phyloP scores from a whole-genome alignment of 2,113 vertebrate genomes.

The Monarcha castaneiventris region DNA sequence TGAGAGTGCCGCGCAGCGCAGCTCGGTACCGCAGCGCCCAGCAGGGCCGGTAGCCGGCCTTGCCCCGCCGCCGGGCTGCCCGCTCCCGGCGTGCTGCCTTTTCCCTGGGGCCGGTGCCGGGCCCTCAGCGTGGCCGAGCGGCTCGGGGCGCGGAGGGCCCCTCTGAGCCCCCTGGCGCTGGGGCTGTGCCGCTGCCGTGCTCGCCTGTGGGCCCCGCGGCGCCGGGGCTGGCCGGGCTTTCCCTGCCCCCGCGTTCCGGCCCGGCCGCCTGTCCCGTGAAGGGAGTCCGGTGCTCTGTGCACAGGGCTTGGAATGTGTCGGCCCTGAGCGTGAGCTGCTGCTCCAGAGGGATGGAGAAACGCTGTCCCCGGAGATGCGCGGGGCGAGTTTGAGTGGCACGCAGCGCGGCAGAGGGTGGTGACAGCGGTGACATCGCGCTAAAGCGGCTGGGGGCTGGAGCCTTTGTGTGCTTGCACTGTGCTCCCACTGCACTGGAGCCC shows the following conservation, averaged over 20 bases:
- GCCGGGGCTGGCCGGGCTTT: accelerated
- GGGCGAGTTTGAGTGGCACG: background rate
- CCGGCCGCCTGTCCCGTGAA: accelerated
- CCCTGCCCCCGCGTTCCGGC: accelerated
- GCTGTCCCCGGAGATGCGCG: accelerated
- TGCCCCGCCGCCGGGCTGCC: too few relatives aligned
- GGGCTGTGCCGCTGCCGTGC: too few relatives aligned
- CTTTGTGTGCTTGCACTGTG: background rate
- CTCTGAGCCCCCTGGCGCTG: background rate
- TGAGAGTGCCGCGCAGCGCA: too few relatives aligned
- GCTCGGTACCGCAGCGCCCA: background rate
- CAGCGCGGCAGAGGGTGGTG: background rate
- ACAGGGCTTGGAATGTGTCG: accelerated
- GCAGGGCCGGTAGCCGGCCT: background rate
- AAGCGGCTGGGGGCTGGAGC: background rate
- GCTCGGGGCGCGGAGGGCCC: background rate
- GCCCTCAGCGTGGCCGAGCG: background rate
- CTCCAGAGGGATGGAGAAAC: background rate
- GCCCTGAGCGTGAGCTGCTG: accelerated
- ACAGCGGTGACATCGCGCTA: accelerated
- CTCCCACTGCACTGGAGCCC: accelerated
- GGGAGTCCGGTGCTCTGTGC: background rate
- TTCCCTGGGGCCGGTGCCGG: accelerated
- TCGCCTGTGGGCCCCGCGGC: background rate
- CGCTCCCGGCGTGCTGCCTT: background rate